Percentiles rank a stretch among this genome's conserved stretches.
These are phyloP conservation scores for Eulemur albifrons DNA, from an alignment of 2,797 vertebrate species.

Conservation along the genomic window DNA sequence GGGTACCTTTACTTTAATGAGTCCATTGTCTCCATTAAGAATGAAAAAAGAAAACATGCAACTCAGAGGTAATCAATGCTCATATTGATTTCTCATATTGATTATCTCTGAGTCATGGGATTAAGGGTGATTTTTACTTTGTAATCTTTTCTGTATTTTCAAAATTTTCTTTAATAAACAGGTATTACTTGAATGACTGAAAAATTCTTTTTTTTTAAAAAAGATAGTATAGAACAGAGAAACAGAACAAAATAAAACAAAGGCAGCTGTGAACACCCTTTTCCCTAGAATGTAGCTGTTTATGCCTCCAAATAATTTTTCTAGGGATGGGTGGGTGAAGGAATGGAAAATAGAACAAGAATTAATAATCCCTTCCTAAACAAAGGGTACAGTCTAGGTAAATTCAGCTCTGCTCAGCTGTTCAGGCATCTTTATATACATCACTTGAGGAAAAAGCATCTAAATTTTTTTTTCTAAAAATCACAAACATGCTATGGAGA, in stretches of 20 bases:
- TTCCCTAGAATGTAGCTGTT: neutral
- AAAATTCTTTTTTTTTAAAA: neutral
- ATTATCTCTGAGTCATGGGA: neutral
- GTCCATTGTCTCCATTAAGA: neutral
- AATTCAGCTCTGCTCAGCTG: neutral
- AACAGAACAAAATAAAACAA: neutral
- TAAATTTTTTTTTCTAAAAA: neutral
- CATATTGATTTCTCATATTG: neutral
- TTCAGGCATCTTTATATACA: neutral
- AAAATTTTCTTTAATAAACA: constrained; percentile 6
- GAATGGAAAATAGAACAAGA: neutral
- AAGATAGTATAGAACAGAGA: neutral
- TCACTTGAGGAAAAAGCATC: neutral
- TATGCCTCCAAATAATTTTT: neutral
- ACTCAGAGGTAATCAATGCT: too few species aligned
- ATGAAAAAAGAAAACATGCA: neutral
- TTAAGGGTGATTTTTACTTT: neutral
- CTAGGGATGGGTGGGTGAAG: neutral
- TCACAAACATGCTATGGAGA: neutral
- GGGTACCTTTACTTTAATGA: neutral
- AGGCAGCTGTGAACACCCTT: neutral
- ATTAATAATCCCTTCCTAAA: neutral
- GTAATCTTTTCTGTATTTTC: constrained; percentile 18
- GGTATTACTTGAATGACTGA: neutral
- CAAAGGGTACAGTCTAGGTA: neutral